Conservation (phyloP, 2,113 vertebrate species). For the Rhynchopsitta pachyrhyncha region DNA sequence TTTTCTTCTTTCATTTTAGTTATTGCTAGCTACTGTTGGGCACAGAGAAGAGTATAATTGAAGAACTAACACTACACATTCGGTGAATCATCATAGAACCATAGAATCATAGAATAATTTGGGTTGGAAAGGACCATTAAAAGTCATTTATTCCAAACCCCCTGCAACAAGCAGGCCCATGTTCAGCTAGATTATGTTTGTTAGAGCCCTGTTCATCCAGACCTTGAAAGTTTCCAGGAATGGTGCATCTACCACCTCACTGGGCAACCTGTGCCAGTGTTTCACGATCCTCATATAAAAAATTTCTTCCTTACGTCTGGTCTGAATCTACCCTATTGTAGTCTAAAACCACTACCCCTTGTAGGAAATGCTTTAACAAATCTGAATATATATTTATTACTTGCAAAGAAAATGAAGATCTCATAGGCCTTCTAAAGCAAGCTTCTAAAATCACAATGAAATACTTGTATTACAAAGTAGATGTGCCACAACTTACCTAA, state of each 20-base stretch:
- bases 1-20: not conserved
- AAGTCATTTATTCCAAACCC: not conserved
- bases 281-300: not conserved
- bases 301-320: not conserved
- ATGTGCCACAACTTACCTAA: not conserved
- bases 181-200: not conserved
- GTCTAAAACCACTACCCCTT: not conserved
- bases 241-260: no score
- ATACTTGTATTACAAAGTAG: not conserved
- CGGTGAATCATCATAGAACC: not conserved
- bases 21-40: not conserved
- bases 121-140: not conserved
- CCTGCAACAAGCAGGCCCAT: not conserved
- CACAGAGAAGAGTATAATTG: not conserved
- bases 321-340: not conserved
- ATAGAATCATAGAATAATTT: not conserved
- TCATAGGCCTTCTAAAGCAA: not conserved
- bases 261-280: not conserved
- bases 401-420: not conserved
- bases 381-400: not conserved
- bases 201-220: not conserved
- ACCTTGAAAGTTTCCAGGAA: not conserved
- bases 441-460: not conserved
- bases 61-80: not conserved
- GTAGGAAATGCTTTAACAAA: not conserved